These are phyloP conservation scores for Diachasma alloeum DNA, from an alignment of 1,140 invertebrate genomes.

Conservation along the genomic window DNA sequence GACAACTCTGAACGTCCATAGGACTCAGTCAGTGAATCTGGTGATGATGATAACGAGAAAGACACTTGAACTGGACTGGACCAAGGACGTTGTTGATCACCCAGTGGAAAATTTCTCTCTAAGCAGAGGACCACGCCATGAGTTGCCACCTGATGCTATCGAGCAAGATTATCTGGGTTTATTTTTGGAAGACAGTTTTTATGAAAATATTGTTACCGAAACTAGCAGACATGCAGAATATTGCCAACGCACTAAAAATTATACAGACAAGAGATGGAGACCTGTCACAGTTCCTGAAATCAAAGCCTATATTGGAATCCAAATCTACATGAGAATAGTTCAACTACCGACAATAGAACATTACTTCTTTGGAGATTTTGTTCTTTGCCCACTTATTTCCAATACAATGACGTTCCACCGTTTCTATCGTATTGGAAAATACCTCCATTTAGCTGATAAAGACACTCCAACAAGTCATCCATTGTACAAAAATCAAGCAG, in stretches of 20 bases:
- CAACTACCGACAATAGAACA: neutral
- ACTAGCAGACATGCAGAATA: neutral
- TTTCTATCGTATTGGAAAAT: conserved; percentile 22
- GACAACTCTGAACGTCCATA: no score
- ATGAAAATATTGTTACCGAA: neutral
- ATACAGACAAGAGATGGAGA: neutral
- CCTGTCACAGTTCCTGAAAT: neutral
- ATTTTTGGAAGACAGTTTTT: neutral
- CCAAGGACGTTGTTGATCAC: no score
- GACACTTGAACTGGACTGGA: no score
- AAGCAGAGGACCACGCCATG: no score
- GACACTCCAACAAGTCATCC: neutral
- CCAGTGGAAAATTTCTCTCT: no score
- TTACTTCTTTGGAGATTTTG: conserved; percentile 27
- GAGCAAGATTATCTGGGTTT: neutral
- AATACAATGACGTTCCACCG: conserved; percentile 23
- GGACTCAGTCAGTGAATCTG: no score
- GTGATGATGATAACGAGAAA: no score
- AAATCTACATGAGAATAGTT: conserved; percentile 33
- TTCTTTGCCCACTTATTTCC: conserved; percentile 19
- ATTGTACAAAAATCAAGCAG: conserved; percentile 30
- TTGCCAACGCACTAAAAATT: neutral
- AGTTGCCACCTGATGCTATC: no score
- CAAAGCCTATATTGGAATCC: conserved; percentile 15
- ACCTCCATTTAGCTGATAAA: conserved; percentile 52